Conservation (phyloP, 1,140 invertebrate genomes). For the Pteromalus puparum region DNA sequence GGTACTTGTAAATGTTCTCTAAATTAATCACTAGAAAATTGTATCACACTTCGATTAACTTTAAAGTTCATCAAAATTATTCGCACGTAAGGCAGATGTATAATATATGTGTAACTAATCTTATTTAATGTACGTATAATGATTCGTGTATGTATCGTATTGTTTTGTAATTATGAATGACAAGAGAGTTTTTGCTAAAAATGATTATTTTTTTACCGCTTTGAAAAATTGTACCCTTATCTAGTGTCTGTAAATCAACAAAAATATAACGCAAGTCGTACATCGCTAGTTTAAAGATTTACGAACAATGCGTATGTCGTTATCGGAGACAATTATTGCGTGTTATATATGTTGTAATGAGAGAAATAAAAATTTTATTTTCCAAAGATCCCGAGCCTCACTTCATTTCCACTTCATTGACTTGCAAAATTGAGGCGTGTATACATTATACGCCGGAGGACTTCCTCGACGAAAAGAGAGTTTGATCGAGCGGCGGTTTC, state of each 20-base stretch:
- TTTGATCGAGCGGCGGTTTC: not conserved
- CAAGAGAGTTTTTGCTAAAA: not conserved
- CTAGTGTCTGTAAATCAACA: not conserved
- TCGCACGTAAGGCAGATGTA: not conserved
- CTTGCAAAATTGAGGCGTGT: not conserved
- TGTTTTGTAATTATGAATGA: not conserved
- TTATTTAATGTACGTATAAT: not conserved
- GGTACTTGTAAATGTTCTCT: not conserved
- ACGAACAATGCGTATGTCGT: not conserved
- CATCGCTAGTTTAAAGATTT: not conserved
- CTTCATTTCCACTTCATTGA: not conserved
- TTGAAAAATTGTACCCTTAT: not conserved
- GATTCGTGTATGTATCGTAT: not conserved
- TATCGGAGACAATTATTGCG: not conserved
- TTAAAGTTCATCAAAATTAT: not conserved
- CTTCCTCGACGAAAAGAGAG: not conserved
- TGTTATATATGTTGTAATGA: conserved; percentile 1
- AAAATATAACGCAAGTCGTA: too few species aligned
- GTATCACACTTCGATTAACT: too few species aligned
- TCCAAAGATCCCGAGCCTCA: not conserved
- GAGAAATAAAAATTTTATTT: conserved; percentile 29
- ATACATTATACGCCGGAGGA: not conserved
- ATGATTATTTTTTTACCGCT: not conserved
- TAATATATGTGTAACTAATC: not conserved
- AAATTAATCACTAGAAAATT: not conserved